Percentiles rank a stretch among this genome's conserved stretches.
phyloP scores from a whole-genome alignment of 2,113 vertebrate genomes.

The Urocolius indicus region DNA sequence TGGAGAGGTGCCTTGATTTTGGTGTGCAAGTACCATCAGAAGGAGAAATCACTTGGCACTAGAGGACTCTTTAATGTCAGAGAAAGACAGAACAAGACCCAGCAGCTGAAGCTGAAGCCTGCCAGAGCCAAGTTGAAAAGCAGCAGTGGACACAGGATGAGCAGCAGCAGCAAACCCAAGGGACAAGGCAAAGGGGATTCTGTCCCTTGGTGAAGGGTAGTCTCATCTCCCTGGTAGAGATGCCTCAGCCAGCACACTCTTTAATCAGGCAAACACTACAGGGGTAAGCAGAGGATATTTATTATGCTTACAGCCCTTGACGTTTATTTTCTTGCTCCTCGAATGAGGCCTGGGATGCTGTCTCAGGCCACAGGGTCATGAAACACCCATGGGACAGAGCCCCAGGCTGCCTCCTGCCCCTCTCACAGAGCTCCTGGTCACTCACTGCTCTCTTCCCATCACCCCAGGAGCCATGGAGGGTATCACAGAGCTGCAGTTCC shows the following conservation, averaged over 20 bases:
- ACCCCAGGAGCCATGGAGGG: neutral
- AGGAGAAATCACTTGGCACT: neutral
- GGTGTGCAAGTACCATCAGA: neutral
- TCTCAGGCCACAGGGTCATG: neutral
- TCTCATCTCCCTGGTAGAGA: neutral
- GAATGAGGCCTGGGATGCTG: neutral
- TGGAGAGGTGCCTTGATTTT: neutral
- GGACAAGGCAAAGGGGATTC: neutral
- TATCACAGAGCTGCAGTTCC: neutral
- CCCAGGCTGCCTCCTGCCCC: neutral
- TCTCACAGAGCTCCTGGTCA: rapidly evolving
- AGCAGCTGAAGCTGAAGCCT: neutral
- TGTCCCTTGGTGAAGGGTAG: neutral
- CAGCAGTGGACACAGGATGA: neutral
- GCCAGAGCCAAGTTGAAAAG: neutral
- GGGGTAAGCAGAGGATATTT: neutral
- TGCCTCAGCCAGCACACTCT: neutral
- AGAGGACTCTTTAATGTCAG: neutral
- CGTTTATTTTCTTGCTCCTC: neutral
- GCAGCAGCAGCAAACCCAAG: neutral
- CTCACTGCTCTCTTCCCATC: neutral
- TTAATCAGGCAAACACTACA: neutral
- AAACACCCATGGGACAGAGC: neutral
- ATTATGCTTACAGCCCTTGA: neutral
- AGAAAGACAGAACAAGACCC: neutral